Evolutionary conservation across 37 sponge, comb jelly and placozoan genomes (phyloP).

Genomic region (Agelas oroides): DNA sequence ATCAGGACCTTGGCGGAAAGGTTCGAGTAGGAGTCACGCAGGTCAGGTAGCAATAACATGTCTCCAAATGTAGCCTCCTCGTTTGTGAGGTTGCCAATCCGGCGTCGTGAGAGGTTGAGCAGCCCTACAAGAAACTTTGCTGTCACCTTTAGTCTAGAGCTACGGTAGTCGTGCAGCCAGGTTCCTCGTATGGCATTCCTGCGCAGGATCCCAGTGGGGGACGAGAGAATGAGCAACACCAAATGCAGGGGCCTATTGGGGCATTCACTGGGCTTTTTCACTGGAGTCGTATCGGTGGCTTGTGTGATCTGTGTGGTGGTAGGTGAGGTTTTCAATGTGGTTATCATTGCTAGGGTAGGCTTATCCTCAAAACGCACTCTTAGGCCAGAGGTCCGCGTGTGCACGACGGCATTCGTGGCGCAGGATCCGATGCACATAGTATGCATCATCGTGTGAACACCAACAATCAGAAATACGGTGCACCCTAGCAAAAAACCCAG

Average conservation of each 20-base stretch:
- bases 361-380: too few species aligned
- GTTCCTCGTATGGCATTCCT: slow-evolving; percentile 47
- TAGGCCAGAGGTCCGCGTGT: background rate
- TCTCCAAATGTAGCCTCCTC: slow-evolving; percentile 30
- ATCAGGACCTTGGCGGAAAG: slow-evolving; percentile 58
- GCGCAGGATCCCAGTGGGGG: background rate
- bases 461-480: background rate
- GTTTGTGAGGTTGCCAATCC: background rate
- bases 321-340: too few species aligned
- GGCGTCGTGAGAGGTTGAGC: background rate
- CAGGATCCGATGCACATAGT: background rate
- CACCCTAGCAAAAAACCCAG: slow-evolving; percentile 12
- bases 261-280: background rate
- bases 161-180: slow-evolving; percentile 43
- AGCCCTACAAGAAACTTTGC: slow-evolving; percentile 56
- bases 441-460: background rate
- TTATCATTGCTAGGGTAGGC: too few species aligned
- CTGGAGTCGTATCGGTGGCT: background rate
- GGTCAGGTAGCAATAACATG: slow-evolving; percentile 29
- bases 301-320: too few species aligned
- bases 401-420: background rate
- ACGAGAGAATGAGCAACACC: slow-evolving; percentile 28
- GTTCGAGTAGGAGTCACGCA: slow-evolving; percentile 47
- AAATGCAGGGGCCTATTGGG: slow-evolving; percentile 29
- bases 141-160: slow-evolving; percentile 10